phyloP scores from a whole-genome alignment of 2,113 vertebrate genomes.

The Gymnocephalus cernua region DNA sequence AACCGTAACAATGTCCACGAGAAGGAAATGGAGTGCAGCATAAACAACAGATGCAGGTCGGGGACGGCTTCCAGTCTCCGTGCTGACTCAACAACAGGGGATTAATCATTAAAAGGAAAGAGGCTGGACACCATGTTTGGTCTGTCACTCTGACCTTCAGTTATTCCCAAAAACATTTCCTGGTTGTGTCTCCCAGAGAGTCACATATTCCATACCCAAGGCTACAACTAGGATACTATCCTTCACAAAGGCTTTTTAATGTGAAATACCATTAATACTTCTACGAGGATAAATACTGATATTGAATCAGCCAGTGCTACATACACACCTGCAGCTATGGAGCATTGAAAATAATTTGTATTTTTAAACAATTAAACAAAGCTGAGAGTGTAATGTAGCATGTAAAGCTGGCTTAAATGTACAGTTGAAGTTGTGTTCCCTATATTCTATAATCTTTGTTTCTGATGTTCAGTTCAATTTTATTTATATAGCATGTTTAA shows the following conservation, averaged over 20 bases:
- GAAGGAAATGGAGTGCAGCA: constrained; percentile 51
- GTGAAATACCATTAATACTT: neutral
- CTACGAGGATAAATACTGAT: neutral
- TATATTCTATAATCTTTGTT: too few relatives aligned
- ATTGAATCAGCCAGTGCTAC: neutral
- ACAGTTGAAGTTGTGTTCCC: neutral
- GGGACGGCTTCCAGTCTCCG: constrained; percentile 46
- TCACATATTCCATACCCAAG: constrained; percentile 3
- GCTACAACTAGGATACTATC: neutral
- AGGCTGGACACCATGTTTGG: constrained; percentile 57
- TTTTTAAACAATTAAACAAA: neutral
- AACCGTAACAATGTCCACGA: constrained; percentile 34
- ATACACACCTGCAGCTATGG: too few relatives aligned
- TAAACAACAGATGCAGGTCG: constrained; percentile 60
- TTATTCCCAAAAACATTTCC: constrained; percentile 64
- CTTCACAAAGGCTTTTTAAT: neutral
- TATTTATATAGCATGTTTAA: too few relatives aligned
- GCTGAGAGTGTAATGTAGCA: neutral
- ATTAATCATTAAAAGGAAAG: constrained; percentile 78
- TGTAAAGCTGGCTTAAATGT: neutral
- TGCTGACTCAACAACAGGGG: constrained; percentile 64
- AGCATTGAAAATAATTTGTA: neutral
- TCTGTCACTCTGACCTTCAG: constrained; percentile 61
- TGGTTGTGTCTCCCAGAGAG: constrained; percentile 50
- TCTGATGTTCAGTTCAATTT: too few relatives aligned